A percentile compares a stretch with the other conserved stretches of the same genome.
These are phyloP conservation scores for Colostygia pectinataria DNA, from an alignment of 2,888 invertebrate species.

Conservation along the genomic window DNA sequence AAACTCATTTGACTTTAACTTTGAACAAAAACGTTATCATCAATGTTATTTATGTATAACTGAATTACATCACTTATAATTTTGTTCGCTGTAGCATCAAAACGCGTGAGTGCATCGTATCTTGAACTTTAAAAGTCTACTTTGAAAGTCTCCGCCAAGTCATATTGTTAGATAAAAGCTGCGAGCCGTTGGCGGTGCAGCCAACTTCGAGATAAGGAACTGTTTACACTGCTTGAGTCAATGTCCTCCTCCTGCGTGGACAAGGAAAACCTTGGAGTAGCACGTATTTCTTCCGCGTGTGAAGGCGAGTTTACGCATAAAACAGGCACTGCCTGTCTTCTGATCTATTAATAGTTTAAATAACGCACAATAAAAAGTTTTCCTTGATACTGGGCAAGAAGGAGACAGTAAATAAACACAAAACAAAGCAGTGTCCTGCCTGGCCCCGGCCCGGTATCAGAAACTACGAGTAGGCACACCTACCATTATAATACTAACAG, in stretches of 20 bases:
- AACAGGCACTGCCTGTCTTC: slow-evolving; percentile 4
- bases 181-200: slow-evolving; percentile 59
- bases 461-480: too few relatives aligned
- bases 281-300: slow-evolving; percentile 59
- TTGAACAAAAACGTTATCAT: too few relatives aligned
- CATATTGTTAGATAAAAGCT: slow-evolving; percentile 75
- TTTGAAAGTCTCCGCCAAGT: slow-evolving; percentile 40
- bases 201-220: slow-evolving; percentile 79
- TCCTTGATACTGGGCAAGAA: too few relatives aligned
- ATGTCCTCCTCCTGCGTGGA: slow-evolving; percentile 77
- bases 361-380: too few relatives aligned
- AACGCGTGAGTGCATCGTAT: slow-evolving; percentile 16
- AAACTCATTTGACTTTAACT: too few relatives aligned
- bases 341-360: not conserved
- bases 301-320: slow-evolving; percentile 16
- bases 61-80: not conserved
- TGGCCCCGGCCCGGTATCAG: too few relatives aligned
- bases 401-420: too few relatives aligned
- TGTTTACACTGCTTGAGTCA: slow-evolving; percentile 82
- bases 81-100: slow-evolving; percentile 15
- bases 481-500: too few relatives aligned
- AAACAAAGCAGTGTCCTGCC: too few relatives aligned
- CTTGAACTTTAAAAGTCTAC: slow-evolving; percentile 40
- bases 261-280: slow-evolving; percentile 79
- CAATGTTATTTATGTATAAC: too few relatives aligned